phyloP scores from a whole-genome alignment of 1,140 invertebrate species.

The Cydia splendana region DNA sequence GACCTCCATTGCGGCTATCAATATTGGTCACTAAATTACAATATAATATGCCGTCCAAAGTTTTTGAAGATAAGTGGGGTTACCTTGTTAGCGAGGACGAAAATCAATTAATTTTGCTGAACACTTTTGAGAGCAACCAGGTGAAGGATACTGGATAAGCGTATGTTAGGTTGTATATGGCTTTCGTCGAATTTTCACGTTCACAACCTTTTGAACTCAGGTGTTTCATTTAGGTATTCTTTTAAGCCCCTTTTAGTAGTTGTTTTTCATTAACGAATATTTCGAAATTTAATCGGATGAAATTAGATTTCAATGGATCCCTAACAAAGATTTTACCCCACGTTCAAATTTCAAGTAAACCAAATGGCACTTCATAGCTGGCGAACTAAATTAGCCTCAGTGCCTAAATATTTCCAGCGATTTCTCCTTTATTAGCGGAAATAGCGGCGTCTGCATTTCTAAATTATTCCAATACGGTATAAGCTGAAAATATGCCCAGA shows the following conservation, averaged over 20 bases:
- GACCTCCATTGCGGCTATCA: conserved; percentile 62
- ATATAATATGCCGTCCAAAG: conserved; percentile 51
- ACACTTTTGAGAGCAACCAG: conserved; percentile 34
- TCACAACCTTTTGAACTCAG: neutral
- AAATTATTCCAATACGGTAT: conserved; percentile 25
- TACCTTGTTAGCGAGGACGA: conserved; percentile 43
- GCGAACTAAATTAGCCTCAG: neutral
- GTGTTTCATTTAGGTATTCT: neutral
- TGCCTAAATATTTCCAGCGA: neutral
- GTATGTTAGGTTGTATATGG: neutral
- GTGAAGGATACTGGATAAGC: neutral
- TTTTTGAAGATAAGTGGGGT: conserved; percentile 39
- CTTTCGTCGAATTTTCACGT: neutral
- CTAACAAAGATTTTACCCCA: too few relatives aligned
- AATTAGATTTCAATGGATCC: neutral
- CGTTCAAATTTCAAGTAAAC: too few relatives aligned
- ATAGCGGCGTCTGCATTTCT: conserved; percentile 14
- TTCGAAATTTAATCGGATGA: neutral
- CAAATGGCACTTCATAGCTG: too few relatives aligned
- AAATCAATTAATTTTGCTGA: conserved; percentile 49
- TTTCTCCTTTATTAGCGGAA: neutral
- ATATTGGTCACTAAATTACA: conserved; percentile 59
- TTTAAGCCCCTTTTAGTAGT: neutral
- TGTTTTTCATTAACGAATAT: neutral
- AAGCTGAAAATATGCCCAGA: conserved; percentile 26